phyloP scores from a whole-genome alignment of 2,797 vertebrate genomes.

The Alauda arvensis region DNA sequence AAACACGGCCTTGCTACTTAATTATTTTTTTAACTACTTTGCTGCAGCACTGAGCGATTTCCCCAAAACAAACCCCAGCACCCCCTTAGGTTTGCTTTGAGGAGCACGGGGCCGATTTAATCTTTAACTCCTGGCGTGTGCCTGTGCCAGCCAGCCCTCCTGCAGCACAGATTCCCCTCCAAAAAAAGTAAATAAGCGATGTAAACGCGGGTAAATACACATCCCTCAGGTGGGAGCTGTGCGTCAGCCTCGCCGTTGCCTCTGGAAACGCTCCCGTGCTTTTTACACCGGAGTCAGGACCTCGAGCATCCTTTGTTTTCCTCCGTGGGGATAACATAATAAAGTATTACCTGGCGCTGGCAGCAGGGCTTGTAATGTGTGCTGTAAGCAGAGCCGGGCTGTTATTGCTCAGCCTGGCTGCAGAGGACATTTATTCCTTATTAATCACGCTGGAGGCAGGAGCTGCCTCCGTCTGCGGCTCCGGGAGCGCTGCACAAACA shows the following conservation, averaged over 20 bases:
- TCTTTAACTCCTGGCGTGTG: conserved; percentile 19
- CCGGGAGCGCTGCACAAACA: neutral
- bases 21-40: conserved; percentile 47
- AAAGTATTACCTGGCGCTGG: conserved; percentile 27
- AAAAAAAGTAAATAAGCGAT: conserved; percentile 45
- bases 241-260: conserved; percentile 32
- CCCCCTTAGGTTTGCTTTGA: conserved; percentile 19
- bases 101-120: neutral
- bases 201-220: conserved; percentile 27
- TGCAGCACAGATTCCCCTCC: neutral
- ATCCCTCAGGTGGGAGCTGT: conserved; percentile 21
- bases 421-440: conserved; percentile 28
- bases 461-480: neutral
- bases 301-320: conserved; percentile 55
- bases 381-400: neutral
- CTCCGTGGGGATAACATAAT: conserved; percentile 14
- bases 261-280: conserved; percentile 26
- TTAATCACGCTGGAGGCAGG: neutral
- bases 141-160: neutral
- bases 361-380: conserved; percentile 5
- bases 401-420: conserved; percentile 40
- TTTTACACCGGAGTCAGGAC: conserved; percentile 35
- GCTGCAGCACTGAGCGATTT: conserved; percentile 48
- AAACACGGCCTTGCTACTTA: neutral
- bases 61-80: conserved; percentile 54